These are phyloP conservation scores for Neoaliturus tenellus DNA, from an alignment of 2,888 invertebrate species.

Conservation along the genomic window DNA sequence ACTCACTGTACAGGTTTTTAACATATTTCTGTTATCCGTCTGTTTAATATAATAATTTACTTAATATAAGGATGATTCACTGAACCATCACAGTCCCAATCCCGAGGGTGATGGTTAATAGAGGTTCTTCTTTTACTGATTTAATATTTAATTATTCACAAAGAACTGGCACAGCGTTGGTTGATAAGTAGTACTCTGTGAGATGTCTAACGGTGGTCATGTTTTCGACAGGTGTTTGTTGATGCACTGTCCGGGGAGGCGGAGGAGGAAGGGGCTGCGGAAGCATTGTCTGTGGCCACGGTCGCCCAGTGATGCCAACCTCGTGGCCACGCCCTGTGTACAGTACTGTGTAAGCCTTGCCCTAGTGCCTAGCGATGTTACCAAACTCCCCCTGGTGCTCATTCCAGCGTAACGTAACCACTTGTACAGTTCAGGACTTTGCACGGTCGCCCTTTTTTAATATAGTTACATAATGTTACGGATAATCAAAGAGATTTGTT, in stretches of 20 bases:
- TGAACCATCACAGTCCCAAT: too few relatives aligned
- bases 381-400: constrained; percentile 52
- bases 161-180: too few relatives aligned
- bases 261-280: constrained; percentile 49
- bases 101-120: too few relatives aligned
- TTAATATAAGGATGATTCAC: too few relatives aligned
- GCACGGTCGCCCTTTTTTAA: constrained; percentile 15
- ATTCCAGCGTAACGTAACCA: constrained; percentile 47
- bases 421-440: neutral
- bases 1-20: too few relatives aligned
- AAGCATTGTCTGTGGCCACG: neutral
- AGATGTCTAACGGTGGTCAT: too few relatives aligned
- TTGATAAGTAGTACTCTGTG: too few relatives aligned
- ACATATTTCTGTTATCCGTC: too few relatives aligned
- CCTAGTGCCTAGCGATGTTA: constrained; percentile 57
- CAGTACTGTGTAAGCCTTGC: constrained; percentile 55
- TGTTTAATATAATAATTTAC: too few relatives aligned
- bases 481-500: constrained; percentile 57
- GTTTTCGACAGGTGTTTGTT: constrained; percentile 72
- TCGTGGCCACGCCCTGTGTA: constrained; percentile 14
- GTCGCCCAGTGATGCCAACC: constrained; percentile 12
- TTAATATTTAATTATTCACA: too few relatives aligned
- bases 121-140: too few relatives aligned
- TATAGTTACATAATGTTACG: constrained; percentile 44
- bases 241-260: constrained; percentile 70